Evolutionary conservation across 2,797 vertebrate genomes (phyloP), one percentile per base, ranked within the genome.

Genomic region (Falco peregrinus): DNA sequence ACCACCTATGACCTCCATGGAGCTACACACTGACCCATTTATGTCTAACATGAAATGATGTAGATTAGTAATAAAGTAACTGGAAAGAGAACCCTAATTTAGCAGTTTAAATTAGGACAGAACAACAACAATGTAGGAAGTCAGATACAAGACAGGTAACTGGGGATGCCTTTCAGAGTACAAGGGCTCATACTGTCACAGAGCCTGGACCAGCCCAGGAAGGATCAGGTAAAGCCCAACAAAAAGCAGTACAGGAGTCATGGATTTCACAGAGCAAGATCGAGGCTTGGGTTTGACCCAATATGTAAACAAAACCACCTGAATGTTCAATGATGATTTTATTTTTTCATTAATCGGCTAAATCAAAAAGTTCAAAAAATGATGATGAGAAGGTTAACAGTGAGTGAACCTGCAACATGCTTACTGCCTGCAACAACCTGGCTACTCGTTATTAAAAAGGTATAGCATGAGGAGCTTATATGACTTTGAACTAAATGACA

Each of bases 101-200:
- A 45, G 22, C 35, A 45, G 33, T 63, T 76, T 64, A 31, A 63
- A 20, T 81, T 29, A 69, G 54, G 16, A 22, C 0, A 0, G 22
- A 70, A 67, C 10, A 73, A n/a, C 19, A 79, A 15, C 12, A 37
- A 16, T 1, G 2, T 6, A 56, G 37, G 64, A 80, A 68, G 37
- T 6, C 33, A 71, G 19, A 31, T 25, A 8, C n/a, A 33, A 41
- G 16, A 25, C 13, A 15, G 9, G n/a, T 57, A 65, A 26, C 29
- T 39, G 29, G 16, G 43, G 14, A 63, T 29, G n/a, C 24, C 56
- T 54, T 65, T 48, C 47, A 47, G 43, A 83, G 41, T 29, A 26
- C 1, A 13, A 73, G 60, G 18, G 20, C 16, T 48, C 0, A 0
- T 39, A 13, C 28, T 25, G 9, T 16, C 10, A 3, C 3, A 13